Conservation (phyloP, 2,888 invertebrate species). For the Drosophila pegasa region DNA sequence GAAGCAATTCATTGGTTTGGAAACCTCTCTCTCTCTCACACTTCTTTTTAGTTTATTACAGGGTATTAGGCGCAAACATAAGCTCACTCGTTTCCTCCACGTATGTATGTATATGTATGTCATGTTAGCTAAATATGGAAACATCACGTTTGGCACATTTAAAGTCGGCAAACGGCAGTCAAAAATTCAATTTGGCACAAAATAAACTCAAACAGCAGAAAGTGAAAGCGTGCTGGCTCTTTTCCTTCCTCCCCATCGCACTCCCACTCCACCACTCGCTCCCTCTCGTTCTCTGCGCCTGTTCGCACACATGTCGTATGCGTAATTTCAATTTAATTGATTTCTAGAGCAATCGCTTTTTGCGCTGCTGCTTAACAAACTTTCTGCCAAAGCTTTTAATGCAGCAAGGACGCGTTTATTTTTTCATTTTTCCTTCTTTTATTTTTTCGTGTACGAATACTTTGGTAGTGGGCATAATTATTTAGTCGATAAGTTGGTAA, state of each 20-base stretch:
- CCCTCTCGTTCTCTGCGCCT: not conserved
- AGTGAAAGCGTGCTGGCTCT: slow-evolving; percentile 44
- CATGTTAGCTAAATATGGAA: slow-evolving; percentile 23
- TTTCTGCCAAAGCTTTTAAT: slow-evolving; percentile 66
- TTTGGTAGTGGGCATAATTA: not conserved
- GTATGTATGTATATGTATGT: not conserved
- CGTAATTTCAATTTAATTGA: slow-evolving; percentile 78
- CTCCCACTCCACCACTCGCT: not conserved
- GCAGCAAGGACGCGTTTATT: slow-evolving; percentile 42
- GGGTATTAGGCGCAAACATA: slow-evolving; percentile 1
- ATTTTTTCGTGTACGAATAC: not conserved
- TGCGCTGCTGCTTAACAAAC: slow-evolving; percentile 46
- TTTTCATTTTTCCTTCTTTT: not conserved
- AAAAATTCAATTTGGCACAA: slow-evolving; percentile 44
- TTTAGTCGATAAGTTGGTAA: not conserved
- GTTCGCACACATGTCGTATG: slow-evolving; percentile 71
- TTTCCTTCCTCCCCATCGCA: too few species aligned
- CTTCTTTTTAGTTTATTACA: too few species aligned
- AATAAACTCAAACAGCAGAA: slow-evolving; percentile 42
- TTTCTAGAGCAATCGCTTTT: slow-evolving; percentile 57
- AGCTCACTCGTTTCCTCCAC: not conserved
- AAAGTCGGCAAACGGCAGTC: slow-evolving; percentile 25
- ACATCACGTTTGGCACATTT: slow-evolving; percentile 64
- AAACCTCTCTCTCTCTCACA: too few species aligned
- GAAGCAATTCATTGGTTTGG: too few species aligned